Evolutionary conservation across 1,140 invertebrate genomes (phyloP).

Genomic region (Pseudoatta argentina): DNA sequence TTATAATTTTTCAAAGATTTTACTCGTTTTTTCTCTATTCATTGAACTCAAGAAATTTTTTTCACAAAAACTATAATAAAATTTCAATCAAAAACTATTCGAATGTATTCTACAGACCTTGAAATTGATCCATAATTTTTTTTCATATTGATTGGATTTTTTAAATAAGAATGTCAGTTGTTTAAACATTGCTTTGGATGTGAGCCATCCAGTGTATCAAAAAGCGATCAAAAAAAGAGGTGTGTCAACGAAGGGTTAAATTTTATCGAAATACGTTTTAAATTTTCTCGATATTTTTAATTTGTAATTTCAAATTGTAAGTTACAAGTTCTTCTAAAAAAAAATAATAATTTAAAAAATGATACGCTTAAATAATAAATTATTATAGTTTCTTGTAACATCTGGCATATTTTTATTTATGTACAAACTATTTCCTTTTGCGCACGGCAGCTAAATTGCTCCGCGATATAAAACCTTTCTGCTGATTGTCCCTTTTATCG

Average conservation of each 20-base stretch:
- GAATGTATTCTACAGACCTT: too few relatives aligned
- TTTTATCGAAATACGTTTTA: not conserved
- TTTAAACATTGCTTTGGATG: too few relatives aligned
- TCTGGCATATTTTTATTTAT: conserved; percentile 18
- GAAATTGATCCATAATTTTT: too few relatives aligned
- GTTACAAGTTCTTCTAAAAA: not conserved
- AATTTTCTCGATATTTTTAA: not conserved
- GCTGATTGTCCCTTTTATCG: conserved; percentile 70
- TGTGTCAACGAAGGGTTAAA: not conserved
- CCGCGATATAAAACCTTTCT: conserved; percentile 46
- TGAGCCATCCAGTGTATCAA: too few relatives aligned
- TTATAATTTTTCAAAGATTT: too few relatives aligned
- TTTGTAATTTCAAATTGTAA: not conserved
- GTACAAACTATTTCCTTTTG: conserved; percentile 29
- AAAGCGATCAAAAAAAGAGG: too few relatives aligned
- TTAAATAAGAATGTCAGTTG: too few relatives aligned
- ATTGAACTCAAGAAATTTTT: too few relatives aligned
- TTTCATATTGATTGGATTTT: too few relatives aligned
- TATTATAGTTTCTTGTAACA: not conserved
- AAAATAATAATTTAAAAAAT: not conserved
- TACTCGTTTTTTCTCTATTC: too few relatives aligned
- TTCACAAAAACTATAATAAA: too few relatives aligned
- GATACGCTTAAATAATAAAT: conserved; percentile 6
- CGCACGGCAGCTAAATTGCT: conserved; percentile 12
- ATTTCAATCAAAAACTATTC: too few relatives aligned